Evolutionary conservation across 2,113 vertebrate genomes (phyloP), one percentile per base, ranked within the genome.

Genomic region (Anoplopoma fimbria): DNA sequence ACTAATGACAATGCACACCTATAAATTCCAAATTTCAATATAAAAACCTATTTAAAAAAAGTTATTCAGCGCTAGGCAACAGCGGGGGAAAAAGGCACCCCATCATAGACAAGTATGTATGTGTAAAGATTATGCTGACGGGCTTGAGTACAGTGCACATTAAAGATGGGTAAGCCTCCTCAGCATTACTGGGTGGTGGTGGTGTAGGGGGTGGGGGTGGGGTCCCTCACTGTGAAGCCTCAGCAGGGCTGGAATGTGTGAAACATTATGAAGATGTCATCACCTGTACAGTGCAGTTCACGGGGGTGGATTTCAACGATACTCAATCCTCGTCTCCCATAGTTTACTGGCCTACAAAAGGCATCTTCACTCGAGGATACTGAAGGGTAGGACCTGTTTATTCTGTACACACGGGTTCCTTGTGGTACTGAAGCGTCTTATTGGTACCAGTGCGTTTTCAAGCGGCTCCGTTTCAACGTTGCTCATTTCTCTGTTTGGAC

Each of bases 261-360:
- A 87, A 90, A 88, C 71, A 72, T 86, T 86, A 79, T 40, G 61
- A 85, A 85, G 85, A 91, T 88, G 83, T 93, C 88, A 75, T 78
- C 87, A 78, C 87, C 72, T 67, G 31, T 68, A 87, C 75, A 86
- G 83, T 36, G 38, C 17, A 10, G 47, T 55, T 57, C n/a, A 27
- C 55, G 1, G 25, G 13, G 14, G 36, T 84, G 68, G 81, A 78
- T 68, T 88, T 86, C 19, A 71, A 19, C 1, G 15, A 81, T 69
- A 86, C 42, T 77, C 79, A 60, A 88, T 77, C 53, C 61, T 25
- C 9, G 21, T 49, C 77, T 77, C 29, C 53, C 14, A 23, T 21
- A 25, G 55, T 81, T 82, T n/a, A 77, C 47, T 17, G 75, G 19
- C 21, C 57, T 73, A 85, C 61, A 73, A 31, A 62, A 36, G 88